Evolutionary conservation across 2,797 vertebrate genomes (phyloP).

Genomic region (Podarcis siculus): DNA sequence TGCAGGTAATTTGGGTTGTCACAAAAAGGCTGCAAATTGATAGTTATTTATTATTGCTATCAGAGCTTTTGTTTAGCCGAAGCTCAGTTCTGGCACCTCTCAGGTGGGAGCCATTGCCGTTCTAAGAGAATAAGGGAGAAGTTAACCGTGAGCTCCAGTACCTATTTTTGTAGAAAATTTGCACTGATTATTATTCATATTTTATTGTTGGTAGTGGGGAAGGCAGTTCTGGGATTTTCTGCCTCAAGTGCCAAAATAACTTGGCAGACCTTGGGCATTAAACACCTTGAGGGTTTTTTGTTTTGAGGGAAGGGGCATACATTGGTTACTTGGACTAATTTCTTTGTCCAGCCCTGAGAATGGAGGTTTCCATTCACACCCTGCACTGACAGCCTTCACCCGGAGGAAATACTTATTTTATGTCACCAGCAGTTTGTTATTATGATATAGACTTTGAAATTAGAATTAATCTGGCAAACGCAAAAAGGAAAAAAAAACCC

Average conservation of each 20-base stretch:
- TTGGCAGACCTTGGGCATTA: neutral
- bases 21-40: too few relatives aligned
- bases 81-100: too few relatives aligned
- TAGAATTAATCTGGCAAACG: neutral
- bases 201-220: neutral
- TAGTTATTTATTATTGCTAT: neutral
- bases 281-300: neutral
- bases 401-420: neutral
- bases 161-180: too few relatives aligned
- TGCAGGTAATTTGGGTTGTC: too few relatives aligned
- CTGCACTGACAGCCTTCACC: neutral
- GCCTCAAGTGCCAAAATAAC: neutral
- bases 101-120: too few relatives aligned
- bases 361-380: neutral
- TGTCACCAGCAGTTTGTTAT: neutral
- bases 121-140: too few relatives aligned
- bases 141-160: too few relatives aligned
- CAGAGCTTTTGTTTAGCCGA: neutral
- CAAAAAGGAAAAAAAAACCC: neutral
- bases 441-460: slow-evolving; percentile 26
- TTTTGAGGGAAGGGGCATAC: neutral
- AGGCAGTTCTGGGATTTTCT: too few relatives aligned
- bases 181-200: neutral
- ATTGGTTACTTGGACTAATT: neutral
- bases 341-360: neutral